These are phyloP conservation scores for Sebastes nivosus DNA, from an alignment of 2,797 vertebrate species.

Conservation along the genomic window DNA sequence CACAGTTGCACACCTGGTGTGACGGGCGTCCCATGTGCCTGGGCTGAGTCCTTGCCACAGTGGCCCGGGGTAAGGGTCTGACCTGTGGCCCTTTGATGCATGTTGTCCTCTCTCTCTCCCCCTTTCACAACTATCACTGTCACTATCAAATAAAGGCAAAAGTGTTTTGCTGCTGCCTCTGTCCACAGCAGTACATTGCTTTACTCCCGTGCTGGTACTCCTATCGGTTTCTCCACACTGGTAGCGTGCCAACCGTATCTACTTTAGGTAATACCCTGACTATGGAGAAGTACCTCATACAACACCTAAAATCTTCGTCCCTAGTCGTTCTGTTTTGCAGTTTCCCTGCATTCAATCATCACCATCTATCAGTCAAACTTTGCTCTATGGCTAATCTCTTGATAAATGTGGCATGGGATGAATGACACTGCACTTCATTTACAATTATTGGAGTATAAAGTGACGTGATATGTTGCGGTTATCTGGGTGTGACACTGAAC, in stretches of 20 bases:
- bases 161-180: neutral
- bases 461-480: conserved; percentile 2
- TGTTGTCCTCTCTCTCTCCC: too few relatives aligned
- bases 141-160: too few relatives aligned
- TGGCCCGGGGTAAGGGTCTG: too few relatives aligned
- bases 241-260: too few relatives aligned
- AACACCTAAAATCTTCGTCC: neutral
- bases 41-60: too few relatives aligned
- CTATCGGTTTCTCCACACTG: too few relatives aligned
- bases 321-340: neutral
- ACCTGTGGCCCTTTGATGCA: too few relatives aligned
- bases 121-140: too few relatives aligned
- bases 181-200: neutral
- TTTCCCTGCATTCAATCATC: neutral
- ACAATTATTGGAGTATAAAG: conserved; percentile 7
- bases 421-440: neutral
- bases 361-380: neutral
- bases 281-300: neutral
- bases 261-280: neutral
- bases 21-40: too few relatives aligned
- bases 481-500: conserved; percentile 37
- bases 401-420: neutral
- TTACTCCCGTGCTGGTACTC: too few relatives aligned
- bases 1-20: too few relatives aligned
- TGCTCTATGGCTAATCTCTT: neutral